Conservation (phyloP, 2,113 vertebrate species). For the Dromiciops gliroides region DNA sequence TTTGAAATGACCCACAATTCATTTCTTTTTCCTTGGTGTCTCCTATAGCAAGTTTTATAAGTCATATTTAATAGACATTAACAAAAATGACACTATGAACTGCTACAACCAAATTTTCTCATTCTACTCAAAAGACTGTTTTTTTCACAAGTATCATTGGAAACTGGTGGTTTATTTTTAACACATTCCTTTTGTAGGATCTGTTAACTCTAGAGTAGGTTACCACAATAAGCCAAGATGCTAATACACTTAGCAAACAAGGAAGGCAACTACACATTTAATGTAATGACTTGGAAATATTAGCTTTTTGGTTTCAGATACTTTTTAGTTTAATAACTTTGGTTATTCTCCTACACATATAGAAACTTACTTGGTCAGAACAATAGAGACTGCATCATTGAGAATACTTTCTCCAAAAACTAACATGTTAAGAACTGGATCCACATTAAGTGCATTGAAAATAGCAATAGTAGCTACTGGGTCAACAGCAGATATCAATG, state of each 20-base stretch:
- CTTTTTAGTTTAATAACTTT: fast-evolving
- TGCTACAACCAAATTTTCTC: neutral
- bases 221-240: neutral
- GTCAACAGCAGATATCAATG: constrained; percentile 98
- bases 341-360: neutral
- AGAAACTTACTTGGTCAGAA: constrained; percentile 95
- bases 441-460: constrained; percentile 98
- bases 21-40: neutral
- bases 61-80: neutral
- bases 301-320: neutral
- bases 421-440: constrained; percentile 99
- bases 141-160: neutral
- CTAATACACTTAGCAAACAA: neutral
- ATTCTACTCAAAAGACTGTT: neutral
- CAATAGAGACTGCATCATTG: constrained; percentile 98
- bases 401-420: constrained; percentile 99
- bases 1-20: neutral
- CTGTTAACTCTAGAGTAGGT: neutral
- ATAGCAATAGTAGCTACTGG: constrained; percentile 99
- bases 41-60: neutral
- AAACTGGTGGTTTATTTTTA: fast-evolving
- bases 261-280: too few species aligned
- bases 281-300: fast-evolving
- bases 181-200: neutral
- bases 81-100: neutral